Evolutionary conservation across 2,888 invertebrate species (phyloP).

Genomic region (Dione juno): DNA sequence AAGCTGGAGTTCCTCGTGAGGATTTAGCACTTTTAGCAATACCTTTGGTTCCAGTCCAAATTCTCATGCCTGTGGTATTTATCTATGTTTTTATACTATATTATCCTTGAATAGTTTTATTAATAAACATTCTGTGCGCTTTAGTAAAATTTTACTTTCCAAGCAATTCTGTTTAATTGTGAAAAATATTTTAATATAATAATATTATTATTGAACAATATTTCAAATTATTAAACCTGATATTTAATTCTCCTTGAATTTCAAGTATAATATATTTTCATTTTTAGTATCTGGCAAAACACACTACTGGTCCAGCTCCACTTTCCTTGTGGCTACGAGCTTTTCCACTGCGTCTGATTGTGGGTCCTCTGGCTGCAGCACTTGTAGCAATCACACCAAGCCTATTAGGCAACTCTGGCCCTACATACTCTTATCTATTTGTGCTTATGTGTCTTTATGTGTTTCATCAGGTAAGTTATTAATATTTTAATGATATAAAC

Average conservation of each 20-base stretch:
- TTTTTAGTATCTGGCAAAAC: constrained; percentile 78
- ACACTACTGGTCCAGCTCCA: constrained; percentile 94
- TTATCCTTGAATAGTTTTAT: not conserved
- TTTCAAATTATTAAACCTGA: too few relatives aligned
- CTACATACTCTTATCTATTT: constrained; percentile 88
- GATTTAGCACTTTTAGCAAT: constrained; percentile 95
- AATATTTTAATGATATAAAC: not conserved
- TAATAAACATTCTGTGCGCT: not conserved
- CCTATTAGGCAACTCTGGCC: constrained; percentile 81
- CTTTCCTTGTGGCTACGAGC: constrained; percentile 94
- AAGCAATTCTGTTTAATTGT: too few relatives aligned
- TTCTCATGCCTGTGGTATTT: constrained; percentile 94
- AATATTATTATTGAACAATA: too few relatives aligned
- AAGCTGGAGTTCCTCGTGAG: constrained; percentile 98
- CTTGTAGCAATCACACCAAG: constrained; percentile 94
- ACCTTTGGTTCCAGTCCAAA: constrained; percentile 96
- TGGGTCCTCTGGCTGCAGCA: constrained; percentile 92
- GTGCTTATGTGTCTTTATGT: constrained; percentile 90
- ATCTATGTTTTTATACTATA: constrained; percentile 20
- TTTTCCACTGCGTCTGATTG: constrained; percentile 92
- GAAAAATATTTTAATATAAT: too few relatives aligned
- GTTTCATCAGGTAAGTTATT: constrained; percentile 89
- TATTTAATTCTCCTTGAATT: too few relatives aligned
- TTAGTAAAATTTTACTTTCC: too few relatives aligned
- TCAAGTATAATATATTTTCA: too few relatives aligned